Evolutionary conservation across 1,140 invertebrate species (phyloP), one percentile per base, ranked within the genome.

Genomic region (Eupeodes corollae): DNA sequence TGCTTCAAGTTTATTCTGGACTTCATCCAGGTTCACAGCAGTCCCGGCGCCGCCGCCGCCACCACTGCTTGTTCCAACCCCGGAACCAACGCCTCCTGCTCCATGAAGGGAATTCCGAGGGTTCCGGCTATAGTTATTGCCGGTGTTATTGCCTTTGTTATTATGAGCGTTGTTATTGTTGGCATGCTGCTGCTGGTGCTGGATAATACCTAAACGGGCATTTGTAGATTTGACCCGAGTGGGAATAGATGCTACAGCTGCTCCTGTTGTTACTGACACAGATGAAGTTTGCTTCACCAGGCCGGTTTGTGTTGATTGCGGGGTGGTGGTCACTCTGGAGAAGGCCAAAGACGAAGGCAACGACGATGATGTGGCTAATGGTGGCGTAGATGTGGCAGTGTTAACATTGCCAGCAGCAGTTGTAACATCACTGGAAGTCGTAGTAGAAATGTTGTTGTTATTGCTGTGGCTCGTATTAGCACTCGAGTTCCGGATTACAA

Each of bases 401-500:
- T 41, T 16, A 16, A 18, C 38, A 16, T 45, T 30, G 39, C 49
- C 37, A 38, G 49, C 42, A 34, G 46, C 41, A 44, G 45, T 40
- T 21, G 49, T 40, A 47, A 15, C 19, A 32, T 37, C 19, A 12
- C 21, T 48, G 39, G 47, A 43, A 40, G 38, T 30, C 45, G 40
- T 8, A 5, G 21, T 35, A 38, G 21, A 5, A 35, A 16, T n/a
- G 46, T 45, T 11, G 51, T 32, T 11, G 33, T 35, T 38, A 43
- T 44, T 41, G 46, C 16, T 32, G 12, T 41, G 42, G 43, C 35
- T 11, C 19, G 32, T 45, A 18, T 42, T 40, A n/a, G 56, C 32
- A 13, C 54, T 55, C 13, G 62, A 55, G 48, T 68, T 68, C 9
- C 65, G 60, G 54, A 68, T 66, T 8, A 68, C 65, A 42, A 68